These are phyloP conservation scores for Malthinus seriepunctatus DNA, from an alignment of 2,888 invertebrate genomes.

Conservation along the genomic window DNA sequence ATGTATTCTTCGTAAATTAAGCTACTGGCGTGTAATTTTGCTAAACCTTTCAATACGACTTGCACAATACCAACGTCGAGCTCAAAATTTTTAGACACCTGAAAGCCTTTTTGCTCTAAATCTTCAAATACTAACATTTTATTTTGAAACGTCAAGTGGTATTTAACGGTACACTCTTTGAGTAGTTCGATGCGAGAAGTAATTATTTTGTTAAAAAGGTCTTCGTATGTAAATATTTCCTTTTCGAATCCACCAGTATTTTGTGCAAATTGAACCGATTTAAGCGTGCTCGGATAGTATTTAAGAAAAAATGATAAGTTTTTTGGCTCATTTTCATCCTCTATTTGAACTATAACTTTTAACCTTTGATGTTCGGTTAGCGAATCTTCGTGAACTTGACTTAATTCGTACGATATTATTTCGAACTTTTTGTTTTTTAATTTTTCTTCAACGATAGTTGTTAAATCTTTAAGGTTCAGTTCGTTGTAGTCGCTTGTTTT, in stretches of 20 bases:
- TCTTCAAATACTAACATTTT: slow-evolving; percentile 51
- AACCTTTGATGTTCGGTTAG: background rate
- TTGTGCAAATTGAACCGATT: background rate
- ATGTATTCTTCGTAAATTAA: slow-evolving; percentile 49
- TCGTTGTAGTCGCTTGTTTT: no score
- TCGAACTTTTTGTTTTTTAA: slow-evolving; percentile 11
- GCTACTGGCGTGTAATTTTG: slow-evolving; percentile 49
- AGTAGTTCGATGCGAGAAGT: background rate
- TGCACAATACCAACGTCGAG: slow-evolving; percentile 30
- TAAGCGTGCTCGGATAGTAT: background rate
- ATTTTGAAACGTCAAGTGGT: slow-evolving; percentile 28
- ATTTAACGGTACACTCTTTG: slow-evolving; percentile 23
- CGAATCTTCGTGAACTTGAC: slow-evolving; percentile 1
- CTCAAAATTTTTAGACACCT: slow-evolving; percentile 14
- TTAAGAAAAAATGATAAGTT: background rate
- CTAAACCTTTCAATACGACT: slow-evolving; percentile 43
- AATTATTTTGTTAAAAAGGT: slow-evolving; percentile 1
- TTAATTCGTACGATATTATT: slow-evolving; percentile 18
- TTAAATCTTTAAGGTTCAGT: slow-evolving; percentile 5
- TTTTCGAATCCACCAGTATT: slow-evolving; percentile 35
- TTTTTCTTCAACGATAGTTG: slow-evolving; percentile 17
- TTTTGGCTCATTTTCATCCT: background rate
- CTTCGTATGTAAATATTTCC: slow-evolving; percentile 18
- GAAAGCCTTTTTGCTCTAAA: slow-evolving; percentile 44
- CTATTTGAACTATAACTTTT: background rate